Conservation (phyloP, 2,888 invertebrate genomes). For the Nipponacmea schrenckii region DNA sequence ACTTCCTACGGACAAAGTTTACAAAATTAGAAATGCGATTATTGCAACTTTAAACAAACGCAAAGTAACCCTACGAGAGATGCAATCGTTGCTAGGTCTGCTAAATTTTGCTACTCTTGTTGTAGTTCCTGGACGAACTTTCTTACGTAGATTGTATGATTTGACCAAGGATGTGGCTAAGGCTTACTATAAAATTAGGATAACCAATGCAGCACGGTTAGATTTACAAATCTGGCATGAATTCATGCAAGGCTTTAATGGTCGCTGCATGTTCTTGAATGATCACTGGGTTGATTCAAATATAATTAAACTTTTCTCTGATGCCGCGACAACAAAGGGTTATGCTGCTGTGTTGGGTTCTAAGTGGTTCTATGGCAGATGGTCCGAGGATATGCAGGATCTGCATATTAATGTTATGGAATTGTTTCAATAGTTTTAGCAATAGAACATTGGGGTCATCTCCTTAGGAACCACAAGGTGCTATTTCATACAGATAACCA, state of each 20-base stretch:
- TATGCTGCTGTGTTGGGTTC: too few relatives aligned
- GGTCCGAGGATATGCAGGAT: background rate
- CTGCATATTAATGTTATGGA: slow-evolving; percentile 2
- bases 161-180: background rate
- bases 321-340: background rate
- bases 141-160: background rate
- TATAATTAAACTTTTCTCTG: background rate
- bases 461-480: too few relatives aligned
- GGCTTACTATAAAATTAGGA: too few relatives aligned
- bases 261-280: background rate
- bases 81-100: background rate
- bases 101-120: background rate
- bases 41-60: background rate
- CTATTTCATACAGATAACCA: too few relatives aligned
- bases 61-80: background rate
- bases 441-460: too few relatives aligned
- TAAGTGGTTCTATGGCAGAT: slow-evolving; percentile 6
- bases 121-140: too few relatives aligned
- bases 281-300: background rate
- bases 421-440: too few relatives aligned
- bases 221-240: background rate
- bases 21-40: background rate
- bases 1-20: background rate
- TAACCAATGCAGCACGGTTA: background rate
- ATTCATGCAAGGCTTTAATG: background rate